Evolutionary conservation across 2,113 vertebrate genomes (phyloP), one percentile per base, ranked within the genome.

Genomic region (Archocentrus centrarchus): DNA sequence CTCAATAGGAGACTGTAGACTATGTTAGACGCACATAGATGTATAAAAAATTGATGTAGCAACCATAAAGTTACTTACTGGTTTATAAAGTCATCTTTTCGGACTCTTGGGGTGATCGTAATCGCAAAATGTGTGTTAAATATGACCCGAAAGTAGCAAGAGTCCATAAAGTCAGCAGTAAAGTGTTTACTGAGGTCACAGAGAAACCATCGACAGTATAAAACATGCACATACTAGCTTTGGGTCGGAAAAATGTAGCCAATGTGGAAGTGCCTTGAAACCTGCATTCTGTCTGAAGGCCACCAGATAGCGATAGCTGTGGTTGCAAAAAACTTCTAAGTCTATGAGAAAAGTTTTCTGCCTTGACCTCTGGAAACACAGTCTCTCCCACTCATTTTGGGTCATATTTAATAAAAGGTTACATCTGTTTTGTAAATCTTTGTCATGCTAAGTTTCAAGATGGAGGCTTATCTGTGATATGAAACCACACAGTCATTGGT

Each of bases 11-110:
- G 24, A 53, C 66, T 70, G 50, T 50, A 50, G 5, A 47, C 24
- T 44, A 2, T 70, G 66, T 50, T 41, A 50, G 66, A 70, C 41
- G 50, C 24, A 24, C 41, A 24, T 50, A 7, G 44, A 47, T 13
- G 41, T 44, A 44, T 14, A 47, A 70, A 50, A 50, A 24, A 70
- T 70, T 70, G 44, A 53, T 70, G 13, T 47, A 47, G 44, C 44
- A 5, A 47, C 10, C 11, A 11, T 11, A 41, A 41, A 41, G 41
- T 41, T 11, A 20, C 9, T 41, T 15, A 53, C 24, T 70, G 44
- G 66, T 44, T 70, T 17, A 70, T 53, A 70, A 53, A 70, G 30
- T 50, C 66, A 50, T 70, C 66, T 70, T 53, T 70, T 70, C 66
- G 18, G 44, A 70, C 24, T 70, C 17, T 70, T 53, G 30, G 44